Base-by-base conservation (phyloP, 2,797 vertebrate species). In the Parotocinclus haroldoi region DNA sequence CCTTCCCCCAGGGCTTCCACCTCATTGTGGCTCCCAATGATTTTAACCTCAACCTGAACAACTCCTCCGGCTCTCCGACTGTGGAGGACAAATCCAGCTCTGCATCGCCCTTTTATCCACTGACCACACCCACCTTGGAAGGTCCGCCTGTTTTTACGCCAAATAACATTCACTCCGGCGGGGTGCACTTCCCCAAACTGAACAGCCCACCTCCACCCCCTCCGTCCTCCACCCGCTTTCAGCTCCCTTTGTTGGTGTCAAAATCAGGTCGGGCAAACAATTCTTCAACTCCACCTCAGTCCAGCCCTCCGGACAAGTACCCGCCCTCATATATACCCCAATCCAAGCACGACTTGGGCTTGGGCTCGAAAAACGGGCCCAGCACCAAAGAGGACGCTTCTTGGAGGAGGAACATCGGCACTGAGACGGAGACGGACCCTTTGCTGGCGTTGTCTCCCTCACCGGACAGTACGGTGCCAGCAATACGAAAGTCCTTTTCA, bases 381-480 rank as follows among this genome's bases (percentile, higher is more conserved):
- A 86, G 70, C 67, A 72, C 81, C 3, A 89, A 89, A 71, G 90
- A 91, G 68, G 91, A 97, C 75, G 86, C 87, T 40, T 73, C 88
- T 1, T 95, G 93, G 91, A 91, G 91, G 82, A 93, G 93, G 86
- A 90, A 94, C 76, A 86, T 94, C 80, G 95, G 95, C 80, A 86
- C 90, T 71, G 93, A 93, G 74, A 91, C 90, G 38, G 92, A 95
- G 27, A 68, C 86, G 68, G 78, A 88, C 37, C 84, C 92, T 18
- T 83, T 93, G 52, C 71, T 87, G 69, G n/a, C n/a, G n/a, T n/a
- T n/a, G n/a, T 86, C 77, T 63, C 79, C 82, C 50, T 75, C 77
- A 0, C 69, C 81, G 50, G 84, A 87, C 57, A 81, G 84, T 64
- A 77, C 71, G 50, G 89, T 93, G 75, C 90, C 83, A 73, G 87